These are phyloP conservation scores for Erynnis tages DNA, from an alignment of 2,888 invertebrate species.

Conservation along the genomic window DNA sequence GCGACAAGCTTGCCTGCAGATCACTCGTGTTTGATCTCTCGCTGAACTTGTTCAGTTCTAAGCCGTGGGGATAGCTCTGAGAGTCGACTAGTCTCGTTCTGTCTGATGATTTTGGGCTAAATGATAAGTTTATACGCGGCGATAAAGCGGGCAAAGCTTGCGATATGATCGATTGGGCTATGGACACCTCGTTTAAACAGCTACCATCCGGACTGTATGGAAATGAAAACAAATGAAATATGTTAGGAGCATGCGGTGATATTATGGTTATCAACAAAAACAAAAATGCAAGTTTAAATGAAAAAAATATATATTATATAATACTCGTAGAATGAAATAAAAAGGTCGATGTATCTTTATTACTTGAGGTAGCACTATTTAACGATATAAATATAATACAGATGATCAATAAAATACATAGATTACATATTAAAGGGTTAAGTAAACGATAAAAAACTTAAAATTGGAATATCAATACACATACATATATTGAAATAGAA, in stretches of 20 bases:
- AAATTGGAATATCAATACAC: conserved; percentile 13
- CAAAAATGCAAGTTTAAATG: conserved; percentile 20
- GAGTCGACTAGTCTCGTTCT: conserved; percentile 71
- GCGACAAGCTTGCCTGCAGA: conserved; percentile 54
- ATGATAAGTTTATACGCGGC: conserved; percentile 67
- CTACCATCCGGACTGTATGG: conserved; percentile 75
- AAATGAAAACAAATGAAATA: conserved; percentile 43
- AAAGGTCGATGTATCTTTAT: neutral
- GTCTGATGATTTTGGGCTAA: conserved; percentile 72
- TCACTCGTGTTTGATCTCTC: conserved; percentile 45
- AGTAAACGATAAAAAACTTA: neutral
- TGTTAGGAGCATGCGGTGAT: conserved; percentile 48
- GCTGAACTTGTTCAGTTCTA: conserved; percentile 67
- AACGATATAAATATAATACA: neutral
- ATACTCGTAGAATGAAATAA: neutral
- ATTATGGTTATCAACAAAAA: conserved; percentile 19
- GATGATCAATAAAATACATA: conserved; percentile 4
- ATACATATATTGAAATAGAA: conserved; percentile 27
- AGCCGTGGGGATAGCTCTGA: conserved; percentile 47
- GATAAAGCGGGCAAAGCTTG: conserved; percentile 78
- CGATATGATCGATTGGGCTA: conserved; percentile 79
- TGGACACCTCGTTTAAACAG: conserved; percentile 77
- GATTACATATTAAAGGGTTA: neutral
- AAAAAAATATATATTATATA: conserved; percentile 3
- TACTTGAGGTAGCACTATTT: neutral